phyloP scores from a whole-genome alignment of 2,797 vertebrate genomes.

The Gymnoscopelus braueri region DNA sequence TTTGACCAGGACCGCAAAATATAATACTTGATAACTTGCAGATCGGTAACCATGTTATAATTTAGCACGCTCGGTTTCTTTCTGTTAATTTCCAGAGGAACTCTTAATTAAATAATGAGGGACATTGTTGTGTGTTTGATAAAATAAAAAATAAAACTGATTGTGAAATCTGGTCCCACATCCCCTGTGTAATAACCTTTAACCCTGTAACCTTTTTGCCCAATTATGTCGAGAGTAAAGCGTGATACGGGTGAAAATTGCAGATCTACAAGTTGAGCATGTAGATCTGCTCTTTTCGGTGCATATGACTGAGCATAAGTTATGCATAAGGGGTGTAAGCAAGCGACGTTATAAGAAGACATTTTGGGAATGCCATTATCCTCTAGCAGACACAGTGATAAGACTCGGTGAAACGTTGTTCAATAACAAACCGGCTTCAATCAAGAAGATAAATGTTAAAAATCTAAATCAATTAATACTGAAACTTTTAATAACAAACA shows the following conservation, averaged over 20 bases:
- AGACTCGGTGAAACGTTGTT: conserved; percentile 73
- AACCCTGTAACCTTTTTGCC: conserved; percentile 35
- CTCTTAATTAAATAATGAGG: conserved; percentile 28
- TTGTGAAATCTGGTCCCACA: conserved; percentile 16
- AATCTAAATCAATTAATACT: conserved; percentile 84
- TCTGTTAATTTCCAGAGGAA: conserved; percentile 4
- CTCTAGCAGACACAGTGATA: conserved; percentile 77
- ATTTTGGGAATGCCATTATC: conserved; percentile 33
- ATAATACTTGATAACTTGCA: conserved; percentile 69
- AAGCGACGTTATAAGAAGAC: conserved; percentile 47
- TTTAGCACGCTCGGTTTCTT: conserved; percentile 47
- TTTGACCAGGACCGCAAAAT: conserved; percentile 51
- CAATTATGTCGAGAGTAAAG: conserved; percentile 33
- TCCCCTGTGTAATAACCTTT: conserved; percentile 43
- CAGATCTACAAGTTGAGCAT: too few relatives aligned
- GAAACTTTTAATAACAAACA: conserved; percentile 71
- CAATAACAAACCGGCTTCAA: conserved; percentile 70
- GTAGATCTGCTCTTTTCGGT: too few relatives aligned
- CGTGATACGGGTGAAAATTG: background rate
- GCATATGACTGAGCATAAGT: too few relatives aligned
- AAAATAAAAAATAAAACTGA: conserved; percentile 20
- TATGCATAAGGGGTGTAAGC: conserved; percentile 20
- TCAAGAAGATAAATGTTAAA: conserved; percentile 78
- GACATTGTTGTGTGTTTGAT: conserved; percentile 48
- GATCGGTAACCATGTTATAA: conserved; percentile 56